These are phyloP conservation scores for Benthochromis sp. DNA, from an alignment of 2,113 vertebrate species.

Conservation along the genomic window DNA sequence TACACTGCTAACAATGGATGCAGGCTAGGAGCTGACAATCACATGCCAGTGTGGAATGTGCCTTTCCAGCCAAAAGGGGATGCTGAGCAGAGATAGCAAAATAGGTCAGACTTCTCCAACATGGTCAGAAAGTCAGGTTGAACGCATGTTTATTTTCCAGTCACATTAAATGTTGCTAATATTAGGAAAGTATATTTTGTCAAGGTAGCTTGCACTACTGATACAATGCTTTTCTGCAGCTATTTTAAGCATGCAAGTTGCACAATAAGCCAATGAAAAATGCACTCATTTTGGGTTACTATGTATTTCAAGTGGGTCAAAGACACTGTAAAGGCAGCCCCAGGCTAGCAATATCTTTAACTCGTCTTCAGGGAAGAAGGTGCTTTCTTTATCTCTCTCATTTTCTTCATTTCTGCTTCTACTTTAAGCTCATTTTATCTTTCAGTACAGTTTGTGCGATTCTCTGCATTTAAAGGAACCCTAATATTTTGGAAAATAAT, in stretches of 20 bases:
- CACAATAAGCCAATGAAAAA: neutral
- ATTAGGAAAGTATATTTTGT: neutral
- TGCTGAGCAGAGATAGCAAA: neutral
- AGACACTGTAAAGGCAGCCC: neutral
- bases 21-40: conserved; percentile 35
- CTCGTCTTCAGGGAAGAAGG: neutral
- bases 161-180: neutral
- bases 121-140: neutral
- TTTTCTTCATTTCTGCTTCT: neutral
- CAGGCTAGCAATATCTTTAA: neutral
- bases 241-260: neutral
- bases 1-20: conserved; percentile 51
- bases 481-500: neutral
- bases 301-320: conserved; percentile 31
- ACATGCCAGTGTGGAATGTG: conserved; percentile 53
- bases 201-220: neutral
- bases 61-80: conserved; percentile 5
- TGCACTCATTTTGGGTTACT: neutral
- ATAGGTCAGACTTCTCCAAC: neutral
- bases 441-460: neutral
- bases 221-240: neutral
- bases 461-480: neutral
- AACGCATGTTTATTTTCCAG: neutral
- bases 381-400: neutral
- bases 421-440: neutral